Evolutionary conservation across 37 sponge, comb jelly and placozoan genomes (phyloP), one percentile per base, ranked within the genome.

Genomic region (Eunapius fragilis): DNA sequence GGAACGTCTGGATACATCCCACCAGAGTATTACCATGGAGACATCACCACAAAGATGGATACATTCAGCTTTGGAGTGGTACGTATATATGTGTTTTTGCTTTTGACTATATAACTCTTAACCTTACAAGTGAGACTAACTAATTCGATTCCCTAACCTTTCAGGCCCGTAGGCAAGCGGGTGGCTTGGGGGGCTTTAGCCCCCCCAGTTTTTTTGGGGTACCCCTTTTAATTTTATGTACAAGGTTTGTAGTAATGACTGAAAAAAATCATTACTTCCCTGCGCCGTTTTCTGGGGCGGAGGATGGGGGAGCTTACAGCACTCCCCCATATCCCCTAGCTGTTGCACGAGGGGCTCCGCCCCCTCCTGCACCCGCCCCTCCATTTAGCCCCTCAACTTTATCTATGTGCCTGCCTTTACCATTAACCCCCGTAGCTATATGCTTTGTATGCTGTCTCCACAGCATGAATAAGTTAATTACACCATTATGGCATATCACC

Each of bases 1-100:
- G 98, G 98, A 9, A 98, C 98, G 19, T 95, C 96, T 5, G 98
- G 98, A 0, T 98, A 98, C 84, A 93, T 98, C 25, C 94, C 98
- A 14, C 96, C 96, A 2, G 98, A 98, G 82, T 95, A 95, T 70
- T 88, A 90, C 58, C 75, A 77, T 22, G 98, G 98, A 9, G 30
- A 68, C 17, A 94, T 98, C 79, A 94, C 97, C n/a, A 86, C 88
- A 23, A 98, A 96, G 45, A 89, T 94, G 86, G 98, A 98, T 37
- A 81, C 90, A 2, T 98, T 84, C 82, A 91, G 88, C 24, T 98
- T 93, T 92, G 98, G 98, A 77, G 98, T 98, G 82, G 96, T 95
- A 72, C 80, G 94, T 68, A 2, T 31, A 41, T 77, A 45, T 35
- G 37, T 76, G 28, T 4, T 58, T 13, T 7, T 17, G 14, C 10